Evolutionary conservation across 2,797 vertebrate species (phyloP), one percentile per base, ranked within the genome.

Genomic region (Crossoptilon crossoptilon): DNA sequence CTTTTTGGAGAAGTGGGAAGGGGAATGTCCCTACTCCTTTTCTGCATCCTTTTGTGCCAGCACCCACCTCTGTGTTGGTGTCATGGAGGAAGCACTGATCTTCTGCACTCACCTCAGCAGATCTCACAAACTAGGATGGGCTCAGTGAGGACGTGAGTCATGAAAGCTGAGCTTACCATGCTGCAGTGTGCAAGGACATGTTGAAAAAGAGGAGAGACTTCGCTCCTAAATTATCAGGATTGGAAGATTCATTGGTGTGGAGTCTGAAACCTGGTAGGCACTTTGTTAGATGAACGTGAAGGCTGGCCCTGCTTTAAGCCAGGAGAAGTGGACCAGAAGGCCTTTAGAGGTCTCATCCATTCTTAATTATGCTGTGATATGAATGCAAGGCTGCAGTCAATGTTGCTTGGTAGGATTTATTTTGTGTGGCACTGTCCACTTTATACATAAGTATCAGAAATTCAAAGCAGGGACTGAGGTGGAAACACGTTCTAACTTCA

Each of bases 81-180:
- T 64, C 11, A 29, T 8, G 43, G 78, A 46, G 58, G 16, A 43
- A 64, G 39, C 3, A 0, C 37, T 60, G 27, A 10, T 23, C 29
- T 39, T 11, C 7, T 4, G 14, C 21, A n/a, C 31, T 70, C 1
- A 0, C 19, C 29, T 59, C 11, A 2, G 0, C 35, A 21, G 13
- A 14, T 69, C 55, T 41, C 49, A 2, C 71, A 8, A 33, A 13
- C n/a, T 70, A 46, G 31, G 29, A 3, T 58, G 43, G 55, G 55
- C 43, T 74, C 22, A 10, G 24, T 44, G 69, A 75, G 64, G n/a
- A n/a, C 4, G 0, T 2, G 6, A 12, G 37, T 63, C 7, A 1
- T 60, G 70, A 51, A 44, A 29, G 43, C 23, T 29, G 46, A 35
- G 13, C 11, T 16, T 39, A 2, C 11, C 37, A 4, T 8, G 1